Conservation (phyloP, 1,140 invertebrate genomes). For the Holcopasites calliopsidis region DNA sequence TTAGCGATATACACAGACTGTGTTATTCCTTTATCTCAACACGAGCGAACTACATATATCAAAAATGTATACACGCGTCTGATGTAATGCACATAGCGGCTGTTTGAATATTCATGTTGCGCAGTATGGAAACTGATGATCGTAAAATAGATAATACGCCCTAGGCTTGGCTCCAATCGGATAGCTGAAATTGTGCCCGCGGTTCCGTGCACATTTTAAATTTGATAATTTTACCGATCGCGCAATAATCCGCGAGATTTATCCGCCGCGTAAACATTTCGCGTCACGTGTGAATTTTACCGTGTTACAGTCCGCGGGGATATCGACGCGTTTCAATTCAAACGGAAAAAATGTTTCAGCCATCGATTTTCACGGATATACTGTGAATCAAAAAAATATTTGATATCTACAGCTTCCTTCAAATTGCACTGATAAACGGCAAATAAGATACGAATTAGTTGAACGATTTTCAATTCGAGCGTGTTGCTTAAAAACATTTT, state of each 20-base stretch:
- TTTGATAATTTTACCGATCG: constrained; percentile 36
- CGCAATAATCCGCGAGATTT: constrained; percentile 31
- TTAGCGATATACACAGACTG: not conserved
- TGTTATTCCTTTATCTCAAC: constrained; percentile 26
- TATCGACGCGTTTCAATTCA: not conserved
- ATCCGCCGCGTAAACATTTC: not conserved
- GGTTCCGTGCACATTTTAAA: constrained; percentile 12
- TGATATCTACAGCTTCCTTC: not conserved
- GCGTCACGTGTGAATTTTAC: constrained; percentile 9
- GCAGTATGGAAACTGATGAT: constrained; percentile 43
- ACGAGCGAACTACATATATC: constrained; percentile 18
- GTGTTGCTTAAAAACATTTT: not conserved
- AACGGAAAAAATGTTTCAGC: not conserved
- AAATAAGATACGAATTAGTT: not conserved
- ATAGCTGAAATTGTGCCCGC: constrained; percentile 24
- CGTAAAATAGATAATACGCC: constrained; percentile 38
- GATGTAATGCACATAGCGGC: constrained; percentile 17
- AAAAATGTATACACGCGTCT: constrained; percentile 42
- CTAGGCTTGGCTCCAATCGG: constrained; percentile 32
- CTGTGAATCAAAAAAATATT: not conserved
- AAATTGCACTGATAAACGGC: not conserved
- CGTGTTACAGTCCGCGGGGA: not conserved
- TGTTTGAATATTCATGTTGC: constrained; percentile 51
- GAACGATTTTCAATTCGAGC: too few species aligned
- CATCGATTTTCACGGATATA: not conserved